phyloP scores from a whole-genome alignment of 2,797 vertebrate genomes.

The Myotis myotis region DNA sequence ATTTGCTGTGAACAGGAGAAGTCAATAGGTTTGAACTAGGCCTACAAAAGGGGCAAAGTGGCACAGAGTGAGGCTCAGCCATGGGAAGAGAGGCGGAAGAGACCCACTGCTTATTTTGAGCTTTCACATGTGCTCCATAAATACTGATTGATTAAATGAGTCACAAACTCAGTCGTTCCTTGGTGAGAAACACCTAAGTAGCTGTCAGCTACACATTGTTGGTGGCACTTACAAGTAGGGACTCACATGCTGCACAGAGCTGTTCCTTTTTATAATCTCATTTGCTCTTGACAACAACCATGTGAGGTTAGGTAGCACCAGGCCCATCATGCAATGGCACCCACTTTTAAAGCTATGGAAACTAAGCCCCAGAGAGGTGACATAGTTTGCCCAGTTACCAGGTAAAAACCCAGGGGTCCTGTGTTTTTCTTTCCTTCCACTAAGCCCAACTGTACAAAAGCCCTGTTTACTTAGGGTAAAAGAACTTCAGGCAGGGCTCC shows the following conservation, averaged over 20 bases:
- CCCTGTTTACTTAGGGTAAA: not conserved
- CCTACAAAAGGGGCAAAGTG: not conserved
- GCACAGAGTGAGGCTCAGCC: not conserved
- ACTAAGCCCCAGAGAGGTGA: not conserved
- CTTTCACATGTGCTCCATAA: not conserved
- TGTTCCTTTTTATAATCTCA: not conserved
- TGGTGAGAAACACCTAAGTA: not conserved
- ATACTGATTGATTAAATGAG: not conserved
- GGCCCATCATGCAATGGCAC: not conserved
- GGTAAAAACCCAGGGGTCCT: not conserved
- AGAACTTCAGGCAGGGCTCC: not conserved
- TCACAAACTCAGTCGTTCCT: not conserved
- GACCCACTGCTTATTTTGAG: not conserved
- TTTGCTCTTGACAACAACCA: not conserved
- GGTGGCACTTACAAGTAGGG: too few species aligned
- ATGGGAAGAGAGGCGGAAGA: fast-evolving
- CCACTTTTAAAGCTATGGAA: not conserved
- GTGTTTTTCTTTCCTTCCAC: not conserved
- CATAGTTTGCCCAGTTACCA: not conserved
- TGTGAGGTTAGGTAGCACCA: not conserved
- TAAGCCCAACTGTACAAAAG: not conserved
- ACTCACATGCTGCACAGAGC: not conserved
- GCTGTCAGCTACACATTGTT: not conserved
- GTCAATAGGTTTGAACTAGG: not conserved
- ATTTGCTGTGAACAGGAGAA: not conserved